Conservation (phyloP, 2,888 invertebrate species). For the Ceramica pisi region DNA sequence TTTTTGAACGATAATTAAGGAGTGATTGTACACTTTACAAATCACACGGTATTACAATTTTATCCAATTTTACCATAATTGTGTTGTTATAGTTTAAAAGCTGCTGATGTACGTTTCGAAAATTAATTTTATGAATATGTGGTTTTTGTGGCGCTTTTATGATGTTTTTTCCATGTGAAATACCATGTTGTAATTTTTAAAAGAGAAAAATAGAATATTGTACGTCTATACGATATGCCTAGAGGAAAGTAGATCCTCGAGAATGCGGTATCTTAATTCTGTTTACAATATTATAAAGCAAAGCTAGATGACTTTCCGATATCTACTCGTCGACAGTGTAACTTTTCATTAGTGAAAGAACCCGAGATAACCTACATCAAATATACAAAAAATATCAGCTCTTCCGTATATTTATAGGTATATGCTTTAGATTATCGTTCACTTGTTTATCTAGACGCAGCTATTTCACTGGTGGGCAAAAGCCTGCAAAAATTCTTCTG, state of each 20-base stretch:
- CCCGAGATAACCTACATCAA: too few relatives aligned
- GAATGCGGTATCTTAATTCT: too few relatives aligned
- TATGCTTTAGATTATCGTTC: too few relatives aligned
- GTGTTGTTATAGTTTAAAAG: background rate
- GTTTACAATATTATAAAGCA: too few relatives aligned
- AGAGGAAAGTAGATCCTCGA: too few relatives aligned
- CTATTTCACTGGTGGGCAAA: too few relatives aligned
- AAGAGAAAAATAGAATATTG: background rate
- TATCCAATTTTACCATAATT: background rate
- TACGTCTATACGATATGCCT: background rate
- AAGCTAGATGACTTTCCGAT: too few relatives aligned
- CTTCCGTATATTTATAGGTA: background rate
- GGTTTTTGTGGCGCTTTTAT: background rate
- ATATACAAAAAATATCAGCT: background rate
- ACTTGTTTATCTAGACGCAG: too few relatives aligned
- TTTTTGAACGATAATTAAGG: conserved; percentile 15
- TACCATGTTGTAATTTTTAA: background rate
- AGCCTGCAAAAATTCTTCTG: too few relatives aligned
- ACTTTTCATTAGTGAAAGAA: background rate
- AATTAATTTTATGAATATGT: background rate
- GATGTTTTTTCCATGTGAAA: background rate
- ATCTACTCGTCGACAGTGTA: background rate
- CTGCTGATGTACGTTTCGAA: background rate
- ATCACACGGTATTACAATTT: conserved; percentile 4
- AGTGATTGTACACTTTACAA: background rate